Conservation (phyloP, 2,797 vertebrate species). For the Artibeus lituratus region DNA sequence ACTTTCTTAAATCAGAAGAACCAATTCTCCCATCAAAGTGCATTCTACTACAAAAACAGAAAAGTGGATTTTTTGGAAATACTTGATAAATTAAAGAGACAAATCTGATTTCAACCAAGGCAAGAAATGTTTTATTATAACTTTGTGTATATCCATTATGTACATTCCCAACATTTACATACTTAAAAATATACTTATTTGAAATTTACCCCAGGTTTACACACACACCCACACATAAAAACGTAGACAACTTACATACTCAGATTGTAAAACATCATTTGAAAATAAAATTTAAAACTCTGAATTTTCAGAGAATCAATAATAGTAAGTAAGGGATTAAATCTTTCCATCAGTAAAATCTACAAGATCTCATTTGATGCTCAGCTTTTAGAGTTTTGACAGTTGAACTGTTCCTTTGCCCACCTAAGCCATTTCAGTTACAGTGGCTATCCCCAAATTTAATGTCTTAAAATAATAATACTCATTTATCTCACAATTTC, state of each 20-base stretch:
- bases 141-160: neutral
- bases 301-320: neutral
- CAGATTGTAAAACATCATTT: neutral
- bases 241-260: neutral
- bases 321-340: neutral
- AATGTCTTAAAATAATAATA: neutral
- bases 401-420: neutral
- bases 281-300: neutral
- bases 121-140: neutral
- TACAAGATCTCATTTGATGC: neutral
- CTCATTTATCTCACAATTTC: neutral
- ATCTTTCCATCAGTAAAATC: neutral
- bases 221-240: neutral
- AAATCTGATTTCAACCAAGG: neutral
- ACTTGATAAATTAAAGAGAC: neutral
- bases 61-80: constrained; percentile 15
- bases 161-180: neutral
- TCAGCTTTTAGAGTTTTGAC: neutral
- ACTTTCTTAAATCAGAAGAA: constrained; percentile 10
- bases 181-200: neutral
- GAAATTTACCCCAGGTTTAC: neutral
- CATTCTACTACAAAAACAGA: neutral
- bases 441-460: neutral
- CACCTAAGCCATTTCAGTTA: neutral
- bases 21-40: constrained; percentile 18